These are phyloP conservation scores for Callionymus lyra DNA, from an alignment of 2,113 vertebrate species.

Conservation along the genomic window DNA sequence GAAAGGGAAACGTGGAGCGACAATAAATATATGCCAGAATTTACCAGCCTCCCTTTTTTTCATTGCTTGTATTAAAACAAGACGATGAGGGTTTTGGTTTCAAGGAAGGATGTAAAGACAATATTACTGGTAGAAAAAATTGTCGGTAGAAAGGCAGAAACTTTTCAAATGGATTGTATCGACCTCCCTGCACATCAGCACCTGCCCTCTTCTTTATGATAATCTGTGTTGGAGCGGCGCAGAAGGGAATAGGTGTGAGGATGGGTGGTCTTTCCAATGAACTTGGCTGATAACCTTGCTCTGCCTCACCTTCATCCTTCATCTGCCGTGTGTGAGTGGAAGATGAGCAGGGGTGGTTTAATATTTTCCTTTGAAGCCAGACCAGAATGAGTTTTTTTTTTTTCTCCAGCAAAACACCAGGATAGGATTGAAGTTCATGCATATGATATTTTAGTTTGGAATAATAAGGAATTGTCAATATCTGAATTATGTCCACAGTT, in stretches of 20 bases:
- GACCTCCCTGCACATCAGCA: conserved; percentile 54
- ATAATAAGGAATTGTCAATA: conserved; percentile 14
- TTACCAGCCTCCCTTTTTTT: conserved; percentile 67
- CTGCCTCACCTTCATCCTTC: conserved; percentile 26
- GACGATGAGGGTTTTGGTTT: conserved; percentile 10
- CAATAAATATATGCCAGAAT: conserved; percentile 71
- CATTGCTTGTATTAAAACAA: conserved; percentile 72
- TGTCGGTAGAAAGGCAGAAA: conserved; percentile 25
- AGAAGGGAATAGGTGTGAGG: conserved; percentile 21
- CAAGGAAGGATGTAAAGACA: conserved; percentile 23
- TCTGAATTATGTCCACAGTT: too few relatives aligned
- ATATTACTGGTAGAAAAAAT: conserved; percentile 5
- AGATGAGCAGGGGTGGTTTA: conserved; percentile 49
- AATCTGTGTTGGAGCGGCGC: conserved; percentile 45
- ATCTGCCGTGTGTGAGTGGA: conserved; percentile 24
- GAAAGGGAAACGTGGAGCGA: conserved; percentile 67
- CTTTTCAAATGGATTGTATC: conserved; percentile 59
- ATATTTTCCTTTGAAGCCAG: conserved; percentile 49
- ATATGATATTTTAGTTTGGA: conserved; percentile 38
- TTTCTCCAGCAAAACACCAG: conserved; percentile 15
- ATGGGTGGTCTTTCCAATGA: conserved; percentile 30
- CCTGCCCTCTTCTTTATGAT: conserved; percentile 53
- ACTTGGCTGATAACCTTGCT: conserved; percentile 30
- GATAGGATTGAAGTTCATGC: conserved; percentile 29
- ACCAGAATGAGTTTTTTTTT: too few relatives aligned